phyloP scores from a whole-genome alignment of 2,113 vertebrate genomes.

The Ceyx margarethae region DNA sequence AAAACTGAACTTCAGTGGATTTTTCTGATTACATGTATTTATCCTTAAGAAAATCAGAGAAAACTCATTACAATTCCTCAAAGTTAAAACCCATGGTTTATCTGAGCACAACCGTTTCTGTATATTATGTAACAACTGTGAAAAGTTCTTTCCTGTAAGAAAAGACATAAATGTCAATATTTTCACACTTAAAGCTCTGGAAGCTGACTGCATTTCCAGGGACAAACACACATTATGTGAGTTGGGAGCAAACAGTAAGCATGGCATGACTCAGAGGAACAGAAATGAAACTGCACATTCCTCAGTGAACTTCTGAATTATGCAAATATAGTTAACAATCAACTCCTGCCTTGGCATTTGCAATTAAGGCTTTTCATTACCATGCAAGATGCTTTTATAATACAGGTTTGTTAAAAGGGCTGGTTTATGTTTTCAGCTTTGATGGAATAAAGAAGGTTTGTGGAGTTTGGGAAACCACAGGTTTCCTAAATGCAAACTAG shows the following conservation, averaged over 20 bases:
- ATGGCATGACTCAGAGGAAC: not conserved
- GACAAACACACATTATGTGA: not conserved
- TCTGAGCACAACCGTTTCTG: not conserved
- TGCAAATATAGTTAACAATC: constrained; percentile 13
- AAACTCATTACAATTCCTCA: not conserved
- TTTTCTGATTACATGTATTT: not conserved
- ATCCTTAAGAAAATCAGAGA: not conserved
- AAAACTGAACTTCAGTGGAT: not conserved
- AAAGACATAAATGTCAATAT: not conserved
- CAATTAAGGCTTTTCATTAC: constrained; percentile 23
- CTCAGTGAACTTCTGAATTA: not conserved
- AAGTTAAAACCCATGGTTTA: not conserved
- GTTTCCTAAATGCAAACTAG: not conserved
- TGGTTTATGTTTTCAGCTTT: not conserved
- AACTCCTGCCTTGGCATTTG: not conserved
- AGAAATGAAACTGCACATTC: not conserved
- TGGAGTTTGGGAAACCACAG: not conserved
- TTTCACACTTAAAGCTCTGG: not conserved
- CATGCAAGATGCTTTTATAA: not conserved
- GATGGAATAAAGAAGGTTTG: not conserved
- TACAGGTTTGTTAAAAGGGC: not conserved
- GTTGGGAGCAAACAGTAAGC: not conserved
- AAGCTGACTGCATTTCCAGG: not conserved
- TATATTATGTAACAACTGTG: rapidly evolving
- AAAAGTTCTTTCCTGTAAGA: not conserved